Base-by-base conservation (phyloP, 2,888 invertebrate species). In the Paralinhomoeus sp. region DNA sequence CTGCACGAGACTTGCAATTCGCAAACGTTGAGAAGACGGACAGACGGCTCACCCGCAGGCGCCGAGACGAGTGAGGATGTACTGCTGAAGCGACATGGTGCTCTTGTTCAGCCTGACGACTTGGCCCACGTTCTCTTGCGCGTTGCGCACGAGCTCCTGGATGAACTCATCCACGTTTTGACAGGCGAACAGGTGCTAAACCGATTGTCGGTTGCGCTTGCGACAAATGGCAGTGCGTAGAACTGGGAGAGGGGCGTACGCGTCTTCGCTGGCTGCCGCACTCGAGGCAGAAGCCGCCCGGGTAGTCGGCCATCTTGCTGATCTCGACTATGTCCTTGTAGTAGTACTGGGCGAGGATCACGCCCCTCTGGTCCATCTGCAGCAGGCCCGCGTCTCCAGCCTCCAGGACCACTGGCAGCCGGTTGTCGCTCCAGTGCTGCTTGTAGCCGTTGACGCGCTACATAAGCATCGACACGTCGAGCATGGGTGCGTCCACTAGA, bases 401-500 rank as follows among this genome's bases (percentile, higher is more conserved):
- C 71, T 89, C 85, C 47, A 97, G 67, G 23, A 80, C 74, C 20
- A 84, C 75, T 1, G 85, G 83, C 37, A 87, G 70, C 49, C 80
- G 74, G 33, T 78, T 80, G 43, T 87, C 87, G 40, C 87, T 84
- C 91, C 93, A 97, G 59, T 91, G 89, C 60, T 83, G 78, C 67
- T 97, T 93, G 65, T 79, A 82, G 5, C 81, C 83, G 66, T 79
- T 77, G 66, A 77, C 87, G 57, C 75, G 74, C 80, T 81, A 27
- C 7, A 27, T 5, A 27, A 12, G 12, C 27, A 9, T 5, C 27
- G 27, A 5, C 27, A 27, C 7, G 27, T 5, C 5, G 27, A 9
- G 27, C 27, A 12, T 27, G 27, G 7, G 27, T 27, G 27, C 27
- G 27, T 27, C 27, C 27, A 12, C 12, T 12, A 9, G 27, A 9